These are phyloP conservation scores for Poeciliopsis occidentalis DNA, from an alignment of 2,113 vertebrate species.

Conservation along the genomic window DNA sequence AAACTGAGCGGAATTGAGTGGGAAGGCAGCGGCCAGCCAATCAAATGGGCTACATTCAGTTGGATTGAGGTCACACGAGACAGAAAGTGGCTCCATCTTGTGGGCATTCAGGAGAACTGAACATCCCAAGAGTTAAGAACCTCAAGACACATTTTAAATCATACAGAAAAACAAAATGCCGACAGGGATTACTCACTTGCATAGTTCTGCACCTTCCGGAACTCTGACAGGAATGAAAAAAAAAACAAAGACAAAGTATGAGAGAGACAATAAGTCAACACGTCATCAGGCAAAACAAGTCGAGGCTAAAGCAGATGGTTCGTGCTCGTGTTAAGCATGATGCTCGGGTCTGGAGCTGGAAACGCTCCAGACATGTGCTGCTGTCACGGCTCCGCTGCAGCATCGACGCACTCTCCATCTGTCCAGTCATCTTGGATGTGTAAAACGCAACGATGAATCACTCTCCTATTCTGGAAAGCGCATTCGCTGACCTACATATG, in stretches of 20 bases:
- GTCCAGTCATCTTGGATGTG: conserved; percentile 39
- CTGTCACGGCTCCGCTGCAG: conserved; percentile 50
- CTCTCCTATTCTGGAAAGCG: conserved; percentile 42
- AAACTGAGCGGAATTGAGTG: no score
- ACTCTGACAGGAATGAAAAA: conserved; percentile 65
- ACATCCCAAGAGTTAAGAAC: neutral
- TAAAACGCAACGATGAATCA: conserved; percentile 43
- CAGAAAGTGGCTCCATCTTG: conserved; percentile 26
- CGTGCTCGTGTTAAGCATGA: conserved; percentile 39
- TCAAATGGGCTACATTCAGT: fast-evolving
- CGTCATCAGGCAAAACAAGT: conserved; percentile 4
- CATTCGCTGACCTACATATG: conserved; percentile 43
- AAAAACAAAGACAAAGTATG: neutral
- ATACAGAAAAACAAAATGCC: neutral
- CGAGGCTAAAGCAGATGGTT: conserved; percentile 51
- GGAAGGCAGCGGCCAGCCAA: no score
- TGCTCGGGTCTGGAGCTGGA: conserved; percentile 29
- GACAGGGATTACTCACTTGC: conserved; percentile 70
- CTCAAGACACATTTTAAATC: neutral
- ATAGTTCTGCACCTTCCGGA: conserved; percentile 81
- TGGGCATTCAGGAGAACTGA: conserved; percentile 16
- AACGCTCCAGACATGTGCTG: conserved; percentile 43
- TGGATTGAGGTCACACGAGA: neutral
- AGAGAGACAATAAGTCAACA: conserved; percentile 10
- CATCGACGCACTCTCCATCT: conserved; percentile 55